Evolutionary conservation across 2,113 vertebrate genomes (phyloP), one percentile per base, ranked within the genome.

Genomic region (Lycocorax pyrrhopterus): DNA sequence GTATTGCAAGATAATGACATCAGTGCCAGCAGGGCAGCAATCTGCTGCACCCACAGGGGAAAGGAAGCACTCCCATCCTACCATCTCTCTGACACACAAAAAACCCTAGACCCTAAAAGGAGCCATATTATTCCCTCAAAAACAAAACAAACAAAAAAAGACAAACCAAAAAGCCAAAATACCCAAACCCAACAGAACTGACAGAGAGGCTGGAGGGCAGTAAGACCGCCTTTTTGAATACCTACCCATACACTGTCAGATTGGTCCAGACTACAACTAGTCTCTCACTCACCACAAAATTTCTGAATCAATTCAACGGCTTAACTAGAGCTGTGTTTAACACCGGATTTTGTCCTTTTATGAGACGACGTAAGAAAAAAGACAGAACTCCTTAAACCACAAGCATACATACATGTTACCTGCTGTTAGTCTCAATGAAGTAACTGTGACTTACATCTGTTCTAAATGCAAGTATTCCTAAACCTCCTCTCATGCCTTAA

Each of bases 191-290:
- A 83, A 62, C 11, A 58, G 23, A 85, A 80, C 3, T 19, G 10
- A 52, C 17, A 51, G 2, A 59, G 29, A 60, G 22, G 19, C 10
- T 67, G 33, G 13, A n/a, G 7, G 18, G 35, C 23, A 62, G 25
- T 39, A 44, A 55, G 16, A 59, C 13, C 58, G 12, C 19, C 25
- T 72, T 69, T 84, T 2, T 84, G 32, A 88, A 81, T 22, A 77
- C 22, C 69, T 80, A 44, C 30, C 27, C 58, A 53, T 35, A 49
- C 7, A 18, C 16, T n/a, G 7, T 10, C 22, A 60, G 43, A 47
- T 11, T n/a, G 43, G 35, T 27, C 16, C 41, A 83, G 46, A 26
- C 21, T 44, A 46, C 0, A 0, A 85, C 4, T 35, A 62, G 33
- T 27, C 39, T 86, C 35, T 47, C 46, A 71, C 11, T 0, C 19